Conservation (phyloP, 2,888 invertebrate genomes). For the Hemaris fuciformis region DNA sequence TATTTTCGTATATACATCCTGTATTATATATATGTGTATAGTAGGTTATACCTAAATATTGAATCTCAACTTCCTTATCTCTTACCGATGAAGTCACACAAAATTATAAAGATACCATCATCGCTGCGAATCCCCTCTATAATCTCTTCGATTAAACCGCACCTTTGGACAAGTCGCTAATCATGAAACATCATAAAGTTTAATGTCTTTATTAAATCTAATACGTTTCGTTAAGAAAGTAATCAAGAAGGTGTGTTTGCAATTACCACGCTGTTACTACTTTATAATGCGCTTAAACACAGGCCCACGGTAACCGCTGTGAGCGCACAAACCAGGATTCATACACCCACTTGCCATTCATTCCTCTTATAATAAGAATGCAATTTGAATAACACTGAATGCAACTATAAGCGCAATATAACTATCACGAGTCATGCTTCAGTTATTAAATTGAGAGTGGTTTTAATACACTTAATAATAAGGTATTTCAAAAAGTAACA, state of each 20-base stretch:
- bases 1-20: too few species aligned
- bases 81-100: background rate
- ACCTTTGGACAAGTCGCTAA: slow-evolving; percentile 12
- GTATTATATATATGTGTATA: too few species aligned
- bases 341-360: background rate
- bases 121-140: background rate
- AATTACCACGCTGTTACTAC: slow-evolving; percentile 1
- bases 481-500: background rate
- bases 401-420: background rate
- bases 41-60: too few species aligned
- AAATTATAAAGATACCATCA: background rate
- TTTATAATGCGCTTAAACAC: background rate
- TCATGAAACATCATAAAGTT: slow-evolving; percentile 19
- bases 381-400: background rate
- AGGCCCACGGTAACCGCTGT: background rate
- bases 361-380: background rate
- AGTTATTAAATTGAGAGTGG: background rate
- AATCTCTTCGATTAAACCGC: slow-evolving; percentile 13
- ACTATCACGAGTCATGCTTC: background rate
- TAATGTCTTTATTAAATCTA: slow-evolving; percentile 18
- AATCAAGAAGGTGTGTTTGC: slow-evolving; percentile 9
- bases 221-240: slow-evolving; percentile 12
- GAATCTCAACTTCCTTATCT: too few species aligned
- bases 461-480: too few species aligned
- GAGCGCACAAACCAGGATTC: background rate